Evolutionary conservation across 1,140 invertebrate species (phyloP), one percentile per base, ranked within the genome.

Genomic region (Drosophila obscura): DNA sequence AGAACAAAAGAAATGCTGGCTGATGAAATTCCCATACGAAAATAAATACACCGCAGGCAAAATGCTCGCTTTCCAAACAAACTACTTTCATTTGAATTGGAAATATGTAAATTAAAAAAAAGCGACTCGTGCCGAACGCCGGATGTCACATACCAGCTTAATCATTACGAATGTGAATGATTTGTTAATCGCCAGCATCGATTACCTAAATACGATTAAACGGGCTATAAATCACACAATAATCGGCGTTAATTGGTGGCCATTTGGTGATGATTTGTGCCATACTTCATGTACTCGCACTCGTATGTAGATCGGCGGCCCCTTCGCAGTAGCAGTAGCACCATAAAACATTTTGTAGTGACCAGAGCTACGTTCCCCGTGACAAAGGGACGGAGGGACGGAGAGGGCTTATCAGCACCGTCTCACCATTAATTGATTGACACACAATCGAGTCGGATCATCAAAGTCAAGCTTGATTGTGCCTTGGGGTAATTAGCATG

Each of bases 361-460:
- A 19, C 5, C 11, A 43, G 52, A 55, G 35, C 52, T 6, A 6
- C 19, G 31, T 44, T 35, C n/a, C n/a, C 22, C 44, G 15, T 0
- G 28, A 31, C 28, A 7, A 31, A 31, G 2, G 7, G 28, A 8
- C 2, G 5, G 7, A n/a, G 26, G 4, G 66, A 15, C 22, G 49
- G 16, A 28, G 22, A 16, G 1, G 28, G 31, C 69, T 85, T 84
- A 84, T 84, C 81, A 73, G 72, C 73, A 73, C 69, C 73, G 76
- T 76, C 74, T 83, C 55, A 73, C 49, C 59, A 46, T 83, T 77
- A 67, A 77, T 63, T 77, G 73, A 77, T 85, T 84, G 77, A 79
- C 76, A 60, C 71, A 61, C 76, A 68, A 79, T 56, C 57, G 63
- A 46, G 64, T 58, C 74, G 63, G 73, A 56, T 69, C 56, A 80